Evolutionary conservation across 1,140 invertebrate species (phyloP), one percentile per base, ranked within the genome.

Genomic region (Manduca sexta): DNA sequence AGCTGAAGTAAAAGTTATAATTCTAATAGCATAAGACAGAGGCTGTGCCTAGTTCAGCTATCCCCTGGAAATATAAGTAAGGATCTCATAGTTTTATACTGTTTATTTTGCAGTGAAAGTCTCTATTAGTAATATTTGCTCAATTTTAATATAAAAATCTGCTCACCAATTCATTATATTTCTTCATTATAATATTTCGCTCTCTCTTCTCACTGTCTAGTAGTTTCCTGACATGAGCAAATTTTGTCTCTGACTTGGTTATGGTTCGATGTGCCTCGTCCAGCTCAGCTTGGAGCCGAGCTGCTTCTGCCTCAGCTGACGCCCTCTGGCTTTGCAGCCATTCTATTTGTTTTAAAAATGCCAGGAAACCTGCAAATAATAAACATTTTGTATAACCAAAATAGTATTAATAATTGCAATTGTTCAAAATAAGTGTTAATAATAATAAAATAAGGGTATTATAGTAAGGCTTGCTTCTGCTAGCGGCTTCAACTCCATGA

Each of bases 161-260:
- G 47, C 64, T 47, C 56, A 84, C 81, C 68, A 82, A 45, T 48
- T 84, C 81, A 74, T 63, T 84, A 56, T 83, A 84, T 33, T 84
- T 84, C 54, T 82, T 83, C 44, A 83, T 41, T 5, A 82, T 70
- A 60, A 82, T 71, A 56, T 80, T 84, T 16, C 92, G 84, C 45
- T 89, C 89, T 55, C 90, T 89, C 56, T 92, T 93, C 64, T 96
- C 94, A 34, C 90, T 88, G 69, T 96, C 94, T 4, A 96, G 84
- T 29, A 95, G 84, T 50, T 91, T 91, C 40, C 94, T 89, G 1
- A 92, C 93, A 69, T 94, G 92, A 50, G 90, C 91, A 34, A 96
- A 87, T 69, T 94, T 93, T 11, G 89, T 90, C 49, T 95, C 93
- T 44, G 93, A 87, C 54, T 91, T 89, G 1, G 88, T 81, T 29